Evolutionary conservation across 1,140 invertebrate genomes (phyloP).

Genomic region (Oreohelix idahoensis): DNA sequence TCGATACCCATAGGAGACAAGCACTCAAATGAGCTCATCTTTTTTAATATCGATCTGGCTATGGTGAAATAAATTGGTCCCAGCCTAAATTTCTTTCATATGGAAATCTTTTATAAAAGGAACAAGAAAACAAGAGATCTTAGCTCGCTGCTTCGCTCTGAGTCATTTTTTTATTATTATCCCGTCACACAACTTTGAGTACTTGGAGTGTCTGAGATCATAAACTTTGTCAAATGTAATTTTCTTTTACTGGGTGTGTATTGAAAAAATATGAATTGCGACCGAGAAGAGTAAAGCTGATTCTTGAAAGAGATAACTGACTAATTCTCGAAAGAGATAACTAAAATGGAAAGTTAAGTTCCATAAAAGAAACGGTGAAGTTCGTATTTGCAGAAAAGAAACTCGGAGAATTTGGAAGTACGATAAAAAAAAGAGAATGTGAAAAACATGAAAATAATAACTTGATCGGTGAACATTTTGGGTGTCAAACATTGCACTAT

Average conservation of each 20-base stretch:
- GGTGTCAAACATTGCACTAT: no score
- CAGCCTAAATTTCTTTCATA: background rate
- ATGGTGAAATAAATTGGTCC: background rate
- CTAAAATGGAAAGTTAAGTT: no score
- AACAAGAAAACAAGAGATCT: background rate
- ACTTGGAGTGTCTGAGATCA: background rate
- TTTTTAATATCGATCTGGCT: background rate
- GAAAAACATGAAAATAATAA: no score
- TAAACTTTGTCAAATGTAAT: background rate
- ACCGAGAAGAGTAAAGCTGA: no score
- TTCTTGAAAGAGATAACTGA: no score
- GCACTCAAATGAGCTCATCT: constrained; percentile 7
- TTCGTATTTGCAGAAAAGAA: no score
- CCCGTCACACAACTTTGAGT: background rate
- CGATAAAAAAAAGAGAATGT: no score
- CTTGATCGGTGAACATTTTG: no score
- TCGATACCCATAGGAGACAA: background rate
- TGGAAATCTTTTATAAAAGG: background rate
- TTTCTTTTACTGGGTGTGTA: background rate
- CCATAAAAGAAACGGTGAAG: no score
- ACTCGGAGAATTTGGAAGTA: no score
- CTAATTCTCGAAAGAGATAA: no score
- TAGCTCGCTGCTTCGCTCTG: background rate
- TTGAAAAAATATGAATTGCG: no score
- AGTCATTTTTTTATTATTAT: background rate